These are phyloP conservation scores for Aleadryas rufinucha DNA, from an alignment of 2,113 vertebrate genomes.

Conservation along the genomic window DNA sequence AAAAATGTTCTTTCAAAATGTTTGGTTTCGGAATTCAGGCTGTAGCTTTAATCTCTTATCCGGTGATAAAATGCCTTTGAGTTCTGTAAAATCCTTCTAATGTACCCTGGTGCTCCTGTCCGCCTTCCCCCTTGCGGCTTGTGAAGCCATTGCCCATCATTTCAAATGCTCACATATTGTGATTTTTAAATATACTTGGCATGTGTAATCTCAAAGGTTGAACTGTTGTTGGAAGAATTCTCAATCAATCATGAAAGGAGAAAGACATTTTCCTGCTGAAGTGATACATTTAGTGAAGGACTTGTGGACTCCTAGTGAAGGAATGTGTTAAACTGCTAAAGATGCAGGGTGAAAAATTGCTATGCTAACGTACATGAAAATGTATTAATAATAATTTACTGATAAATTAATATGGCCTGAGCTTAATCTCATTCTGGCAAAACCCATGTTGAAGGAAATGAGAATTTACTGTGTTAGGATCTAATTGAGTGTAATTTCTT, in stretches of 20 bases:
- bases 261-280: background rate
- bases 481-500: background rate
- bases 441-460: slow-evolving; percentile 4
- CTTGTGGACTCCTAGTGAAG: background rate
- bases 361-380: background rate
- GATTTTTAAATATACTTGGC: background rate
- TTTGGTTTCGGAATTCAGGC: background rate
- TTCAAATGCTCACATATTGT: background rate
- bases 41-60: background rate
- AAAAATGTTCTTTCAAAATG: background rate
- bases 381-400: background rate
- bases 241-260: background rate
- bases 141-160: background rate
- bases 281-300: background rate
- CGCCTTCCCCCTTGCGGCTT: accelerated
- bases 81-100: background rate
- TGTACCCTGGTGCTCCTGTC: background rate
- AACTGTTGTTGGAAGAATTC: background rate
- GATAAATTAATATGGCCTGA: background rate
- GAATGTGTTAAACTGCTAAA: background rate
- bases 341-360: background rate
- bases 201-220: background rate
- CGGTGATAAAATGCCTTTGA: background rate
- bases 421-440: background rate
- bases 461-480: background rate